These are phyloP conservation scores for Drosophila kepulauana DNA, from an alignment of 1,140 invertebrate genomes.

Conservation along the genomic window DNA sequence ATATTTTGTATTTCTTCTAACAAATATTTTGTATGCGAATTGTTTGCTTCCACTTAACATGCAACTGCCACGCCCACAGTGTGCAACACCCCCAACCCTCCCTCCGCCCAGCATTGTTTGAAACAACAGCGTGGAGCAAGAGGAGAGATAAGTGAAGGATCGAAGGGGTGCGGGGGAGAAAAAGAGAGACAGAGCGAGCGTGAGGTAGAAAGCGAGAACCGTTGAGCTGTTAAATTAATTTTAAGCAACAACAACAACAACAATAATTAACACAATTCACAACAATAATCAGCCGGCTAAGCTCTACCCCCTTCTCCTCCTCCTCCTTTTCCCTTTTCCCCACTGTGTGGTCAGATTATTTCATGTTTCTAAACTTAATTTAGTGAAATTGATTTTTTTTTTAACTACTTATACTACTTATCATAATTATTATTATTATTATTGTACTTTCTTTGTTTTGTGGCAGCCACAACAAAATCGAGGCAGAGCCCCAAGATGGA, in stretches of 20 bases:
- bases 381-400: conserved; percentile 47
- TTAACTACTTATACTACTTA: conserved; percentile 7
- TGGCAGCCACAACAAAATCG: conserved; percentile 4
- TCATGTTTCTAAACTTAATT: conserved; percentile 21
- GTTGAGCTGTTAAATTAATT: conserved; percentile 68
- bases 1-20: conserved; percentile 1
- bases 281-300: conserved; percentile 10
- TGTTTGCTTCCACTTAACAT: conserved; percentile 15
- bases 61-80: conserved; percentile 15
- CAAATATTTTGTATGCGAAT: conserved; percentile 12
- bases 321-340: neutral
- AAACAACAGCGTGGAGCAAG: neutral
- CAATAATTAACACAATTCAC: conserved; percentile 16
- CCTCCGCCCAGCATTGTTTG: conserved; percentile 5
- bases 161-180: neutral
- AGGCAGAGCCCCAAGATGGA: conserved; percentile 3
- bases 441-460: neutral
- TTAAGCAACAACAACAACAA: conserved; percentile 47
- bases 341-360: neutral
- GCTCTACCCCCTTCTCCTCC: too few species aligned
- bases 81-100: too few species aligned
- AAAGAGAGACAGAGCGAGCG: too few species aligned
- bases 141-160: neutral
- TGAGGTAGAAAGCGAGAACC: neutral
- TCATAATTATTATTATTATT: neutral